Conservation (phyloP, 2,888 invertebrate genomes). For the Melanchra persicariae region DNA sequence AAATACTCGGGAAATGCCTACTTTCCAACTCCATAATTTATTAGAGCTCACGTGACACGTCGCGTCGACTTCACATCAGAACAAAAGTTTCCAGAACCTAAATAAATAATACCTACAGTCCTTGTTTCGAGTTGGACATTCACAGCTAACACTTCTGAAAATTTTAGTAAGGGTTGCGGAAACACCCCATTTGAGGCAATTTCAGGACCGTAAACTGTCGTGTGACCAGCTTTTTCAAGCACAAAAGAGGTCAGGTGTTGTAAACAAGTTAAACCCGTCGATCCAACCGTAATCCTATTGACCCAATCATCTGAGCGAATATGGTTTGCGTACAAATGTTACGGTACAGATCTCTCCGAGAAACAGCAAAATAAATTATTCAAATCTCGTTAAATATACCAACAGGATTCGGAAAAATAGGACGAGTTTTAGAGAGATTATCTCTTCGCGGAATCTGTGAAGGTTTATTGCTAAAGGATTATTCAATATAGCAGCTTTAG, state of each 20-base stretch:
- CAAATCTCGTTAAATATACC: conserved; percentile 40
- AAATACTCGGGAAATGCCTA: not conserved
- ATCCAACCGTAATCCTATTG: conserved; percentile 43
- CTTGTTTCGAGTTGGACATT: conserved; percentile 18
- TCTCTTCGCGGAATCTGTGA: conserved; percentile 6
- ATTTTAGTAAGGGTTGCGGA: conserved; percentile 18
- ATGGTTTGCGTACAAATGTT: conserved; percentile 39
- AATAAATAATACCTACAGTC: conserved; percentile 43
- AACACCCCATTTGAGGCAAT: conserved; percentile 22
- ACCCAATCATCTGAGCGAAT: conserved; percentile 48
- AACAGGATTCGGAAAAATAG: conserved; percentile 28
- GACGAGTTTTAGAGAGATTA: conserved; percentile 17
- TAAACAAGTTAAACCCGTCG: conserved; percentile 39
- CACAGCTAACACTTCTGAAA: conserved; percentile 20
- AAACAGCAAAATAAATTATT: conserved; percentile 46
- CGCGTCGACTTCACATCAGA: conserved; percentile 24
- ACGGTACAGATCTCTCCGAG: conserved; percentile 20
- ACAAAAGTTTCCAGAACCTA: conserved; percentile 43
- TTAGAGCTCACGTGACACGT: conserved; percentile 22
- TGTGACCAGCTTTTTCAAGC: conserved; percentile 27
- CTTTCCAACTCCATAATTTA: conserved; percentile 34
- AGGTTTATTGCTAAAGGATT: conserved; percentile 30
- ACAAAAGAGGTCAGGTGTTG: conserved; percentile 38
- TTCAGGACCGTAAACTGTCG: conserved; percentile 14
- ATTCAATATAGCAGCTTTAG: conserved; percentile 31